phyloP scores from a whole-genome alignment of 2,113 vertebrate species.

The Malurus cyaneus region DNA sequence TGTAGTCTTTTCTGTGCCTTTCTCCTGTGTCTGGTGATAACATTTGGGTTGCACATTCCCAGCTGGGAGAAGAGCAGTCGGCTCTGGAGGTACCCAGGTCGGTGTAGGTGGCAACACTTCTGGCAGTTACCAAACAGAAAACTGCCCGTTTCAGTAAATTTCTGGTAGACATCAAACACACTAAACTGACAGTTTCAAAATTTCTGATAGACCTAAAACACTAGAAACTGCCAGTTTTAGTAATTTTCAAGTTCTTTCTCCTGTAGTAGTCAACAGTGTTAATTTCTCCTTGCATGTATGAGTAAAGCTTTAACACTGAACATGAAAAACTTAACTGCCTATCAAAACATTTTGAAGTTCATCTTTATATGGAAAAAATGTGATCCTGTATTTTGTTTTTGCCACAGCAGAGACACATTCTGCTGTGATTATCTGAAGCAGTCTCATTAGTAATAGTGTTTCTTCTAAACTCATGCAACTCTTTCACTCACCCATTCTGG shows the following conservation, averaged over 20 bases:
- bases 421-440: not conserved
- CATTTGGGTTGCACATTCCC: not conserved
- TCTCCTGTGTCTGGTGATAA: not conserved
- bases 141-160: not conserved
- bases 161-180: not conserved
- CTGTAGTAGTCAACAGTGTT: accelerated
- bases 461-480: not conserved
- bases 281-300: not conserved
- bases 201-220: not conserved
- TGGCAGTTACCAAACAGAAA: not conserved
- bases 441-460: not conserved
- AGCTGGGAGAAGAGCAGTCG: not conserved
- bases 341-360: not conserved
- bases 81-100: not conserved
- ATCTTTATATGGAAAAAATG: not conserved
- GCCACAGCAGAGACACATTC: not conserved
- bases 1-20: not conserved
- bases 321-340: not conserved
- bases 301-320: not conserved
- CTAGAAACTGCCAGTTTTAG: not conserved
- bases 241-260: not conserved
- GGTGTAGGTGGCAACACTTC: not conserved
- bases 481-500: not conserved
- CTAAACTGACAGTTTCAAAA: not conserved
- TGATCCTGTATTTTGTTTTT: not conserved